Evolutionary conservation across 2,113 vertebrate genomes (phyloP), one percentile per base, ranked within the genome.

Genomic region (Piaya cayana): DNA sequence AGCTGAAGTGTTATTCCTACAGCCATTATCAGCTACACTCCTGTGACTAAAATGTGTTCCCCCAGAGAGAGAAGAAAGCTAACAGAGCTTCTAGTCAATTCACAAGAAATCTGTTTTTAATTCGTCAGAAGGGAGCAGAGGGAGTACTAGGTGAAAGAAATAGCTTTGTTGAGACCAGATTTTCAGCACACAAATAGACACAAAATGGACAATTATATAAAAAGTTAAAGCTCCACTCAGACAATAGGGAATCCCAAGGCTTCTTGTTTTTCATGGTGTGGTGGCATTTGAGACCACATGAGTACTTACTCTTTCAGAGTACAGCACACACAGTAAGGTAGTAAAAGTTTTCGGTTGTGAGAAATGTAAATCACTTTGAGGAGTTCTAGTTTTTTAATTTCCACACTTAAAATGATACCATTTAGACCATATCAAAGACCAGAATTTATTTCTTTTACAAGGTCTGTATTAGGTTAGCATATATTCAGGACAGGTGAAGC

Each of bases 1-100:
- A 95, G 70, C 90, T 91, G 83, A 97, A 97, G 93, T 93, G 86
- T 87, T 83, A 83, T 97, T 97, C 97, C 93, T 86, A 96, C 53
- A 91, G 70, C 93, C 94, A 93, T 95, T 97, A 96, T 89, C 95
- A 96, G 82, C 83, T 95, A 63, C 71, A 72, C 64, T 96, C 96
- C 92, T 84, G 45, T 75, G 88, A 96, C 90, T 95, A 93, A 97
- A 96, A 96, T 53, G 68, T 5, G 3, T 95, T 96, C 69, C 94
- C 95, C 90, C 32, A 94, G 96, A 95, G 86, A 74, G 74, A 43
- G 42, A 36, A 21, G 42, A 96, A 86, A 96, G 83, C 84, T 89
- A 77, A 77, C 45, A 94, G 80, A 90, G 74, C 86, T 95, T 78
- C 78, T 64, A 81, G 77, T 26, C 32, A 84, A 59, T 92, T 91